Percentiles rank a stretch among this genome's conserved stretches.
Conservation (phyloP, 2,888 invertebrate genomes). For the Drosophila siamana region DNA sequence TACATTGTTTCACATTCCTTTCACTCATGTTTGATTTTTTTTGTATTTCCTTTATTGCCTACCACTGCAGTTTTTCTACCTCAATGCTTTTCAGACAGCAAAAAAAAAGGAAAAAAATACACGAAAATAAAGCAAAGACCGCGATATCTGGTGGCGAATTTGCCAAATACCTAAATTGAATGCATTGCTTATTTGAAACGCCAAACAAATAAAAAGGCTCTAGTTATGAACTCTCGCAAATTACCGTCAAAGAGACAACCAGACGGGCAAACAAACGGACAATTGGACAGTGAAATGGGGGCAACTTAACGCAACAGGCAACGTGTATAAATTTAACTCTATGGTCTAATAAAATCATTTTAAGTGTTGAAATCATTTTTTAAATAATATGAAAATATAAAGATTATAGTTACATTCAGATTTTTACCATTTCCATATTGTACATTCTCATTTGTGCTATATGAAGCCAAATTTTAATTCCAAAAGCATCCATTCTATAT, state of each 20-base stretch:
- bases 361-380: no score
- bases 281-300: neutral
- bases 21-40: neutral
- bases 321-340: no score
- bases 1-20: constrained; percentile 11
- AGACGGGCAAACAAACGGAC: neutral
- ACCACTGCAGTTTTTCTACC: constrained; percentile 81
- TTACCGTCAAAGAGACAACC: neutral
- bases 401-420: no score
- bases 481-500: no score
- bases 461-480: no score
- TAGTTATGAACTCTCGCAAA: neutral
- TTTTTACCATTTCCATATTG: no score
- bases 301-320: no score
- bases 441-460: no score
- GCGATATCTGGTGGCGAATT: constrained; percentile 38
- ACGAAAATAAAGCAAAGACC: neutral
- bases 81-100: constrained; percentile 52
- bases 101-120: no score
- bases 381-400: no score
- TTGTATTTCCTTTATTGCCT: constrained; percentile 54
- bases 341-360: no score
- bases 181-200: neutral
- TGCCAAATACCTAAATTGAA: constrained; percentile 66
- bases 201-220: neutral